Base-by-base conservation (phyloP, 1,140 invertebrate species). In the Euborellia annulipes region DNA sequence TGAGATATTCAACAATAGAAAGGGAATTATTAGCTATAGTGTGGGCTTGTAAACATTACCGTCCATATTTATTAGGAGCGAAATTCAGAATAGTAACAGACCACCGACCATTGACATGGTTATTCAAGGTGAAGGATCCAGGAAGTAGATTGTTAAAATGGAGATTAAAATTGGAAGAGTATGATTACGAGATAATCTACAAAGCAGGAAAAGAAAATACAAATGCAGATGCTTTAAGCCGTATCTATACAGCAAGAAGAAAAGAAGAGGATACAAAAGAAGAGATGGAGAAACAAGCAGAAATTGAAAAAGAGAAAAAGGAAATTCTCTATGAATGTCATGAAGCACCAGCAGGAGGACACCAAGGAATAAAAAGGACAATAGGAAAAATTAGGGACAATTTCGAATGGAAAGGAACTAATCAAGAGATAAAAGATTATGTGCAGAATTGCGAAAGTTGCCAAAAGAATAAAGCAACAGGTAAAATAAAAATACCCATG, bases 21-120 rank as follows among this genome's bases (percentile, higher is more conserved):
- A 54, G 49, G 52, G 61, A 63, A 52, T 47, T 60, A 6, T 46
- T 60, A 17, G 62, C 62, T 1, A 61, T 65, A 4, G 51, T 72
- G 1, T 65, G 58, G 55, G 58, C 58, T 2, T 53, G 65, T 0
- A 53, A 64, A 41, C 56, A 69, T 30, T 72, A 71, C 47, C 44
- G 59, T 44, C 58, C 60, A n/a, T 73, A 69, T 53, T 18, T 67
- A 9, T 52, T 54, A 36, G 57, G 54, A 14, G 56, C 20, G n/a
- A 46, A 59, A 27, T 65, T 69, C 41, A 55, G 23, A 4, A 51
- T 65, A 4, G 42, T 58, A 21, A 66, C 61, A 1, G 64, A 69
- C 41, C 62, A 66, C 39, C 53, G 57, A 41, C 54, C 59, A 0
- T 49, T 66, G 17, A 47, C 43, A 17, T 66, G 56, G 53, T 43